Evolutionary conservation across 2,888 invertebrate genomes (phyloP), one percentile per base, ranked within the genome.

Genomic region (Phengaris arion): DNA sequence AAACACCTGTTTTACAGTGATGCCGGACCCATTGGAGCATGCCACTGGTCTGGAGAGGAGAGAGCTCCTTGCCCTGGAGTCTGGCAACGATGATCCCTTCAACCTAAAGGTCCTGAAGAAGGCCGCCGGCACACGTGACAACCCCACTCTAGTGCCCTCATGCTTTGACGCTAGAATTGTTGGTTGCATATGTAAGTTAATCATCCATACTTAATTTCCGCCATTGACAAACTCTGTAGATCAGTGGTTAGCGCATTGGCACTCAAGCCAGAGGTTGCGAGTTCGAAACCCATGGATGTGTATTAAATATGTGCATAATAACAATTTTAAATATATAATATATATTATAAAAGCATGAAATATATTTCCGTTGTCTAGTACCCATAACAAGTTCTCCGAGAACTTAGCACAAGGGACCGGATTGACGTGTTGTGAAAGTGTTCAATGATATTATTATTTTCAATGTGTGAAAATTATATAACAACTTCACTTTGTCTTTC

Each of bases 41-140:
- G 97, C 98, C 46, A 98, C 98, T 52, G 99, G 99, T 82, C 87
- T 98, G 80, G 98, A 99, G 87, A 97, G 98, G 90, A 96, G 96
- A 85, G 98, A 99, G 92, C 91, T 99, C 82, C 91, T 98, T 80
- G 98, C 98, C 51, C 94, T 96, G 87, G 95, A 96, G 81, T 96
- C 97, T 76, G 99, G 99, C 80, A 97, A 98, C 85, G 97, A 98
- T 80, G 96, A 97, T 88, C 97, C 97, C 54, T 97, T 96, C 92
- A 96, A 97, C 90, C 95, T 98, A 95, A 96, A 96, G 91, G 96
- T 97, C 2, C 88, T 96, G 81, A 97, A 97, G 91, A 96, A 98
- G 81, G 96, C 96, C 0, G 94, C 95, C 3, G 97, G 98, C 81
- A 97, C 98, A 77, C 96, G 97, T 85, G 97, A 96, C 52, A 94